Base-by-base conservation (phyloP, 2,797 vertebrate genomes). In the Notolabrus celidotus region DNA sequence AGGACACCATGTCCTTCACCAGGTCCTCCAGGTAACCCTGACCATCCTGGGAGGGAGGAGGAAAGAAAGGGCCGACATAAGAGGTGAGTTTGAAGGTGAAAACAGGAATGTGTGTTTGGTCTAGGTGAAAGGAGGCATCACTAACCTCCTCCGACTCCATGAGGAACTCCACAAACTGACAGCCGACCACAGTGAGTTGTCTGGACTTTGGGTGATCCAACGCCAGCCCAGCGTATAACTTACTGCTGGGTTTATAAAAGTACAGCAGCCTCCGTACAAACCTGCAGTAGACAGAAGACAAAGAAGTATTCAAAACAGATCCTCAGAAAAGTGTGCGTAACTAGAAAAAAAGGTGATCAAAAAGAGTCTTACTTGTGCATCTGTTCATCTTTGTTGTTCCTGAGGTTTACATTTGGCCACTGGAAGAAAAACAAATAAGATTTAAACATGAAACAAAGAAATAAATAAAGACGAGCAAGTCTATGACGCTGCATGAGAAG, bases 301-400 rank as follows among this genome's bases (percentile, higher is more conserved):
- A 59, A 43, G 0, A 41, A 8, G 15, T 0, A 8, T 52, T 77
- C 31, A 42, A 46, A 41, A 57, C 8, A 51, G 67, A 17, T 2
- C 25, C n/a, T 25, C 16, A 33, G 14, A 55, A 6, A 53, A 47
- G 4, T 7, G 41, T 0, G 1, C 20, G 0, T n/a, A 14, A 61
- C n/a, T 2, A 6, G 12, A 43, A 11, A 0, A 34, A 54, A 29
- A 19, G n/a, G 25, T 36, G 12, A 60, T 27, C 19, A 1, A 14
- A 74, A 33, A 0, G 20, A 36, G 39, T 36, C 89, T 69, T 86
- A 99, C 97, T 93, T 98, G 94, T 99, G 97, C 86, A 99, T 96
- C n/a, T 98, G 97, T 86, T 99, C 98, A 88, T 99, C 98, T 94
- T 99, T 99, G 92, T 96, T 98, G 92, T 96, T 97, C 88, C 96